Conservation (phyloP, 2,797 vertebrate genomes). For the Phoeniculus purpureus region DNA sequence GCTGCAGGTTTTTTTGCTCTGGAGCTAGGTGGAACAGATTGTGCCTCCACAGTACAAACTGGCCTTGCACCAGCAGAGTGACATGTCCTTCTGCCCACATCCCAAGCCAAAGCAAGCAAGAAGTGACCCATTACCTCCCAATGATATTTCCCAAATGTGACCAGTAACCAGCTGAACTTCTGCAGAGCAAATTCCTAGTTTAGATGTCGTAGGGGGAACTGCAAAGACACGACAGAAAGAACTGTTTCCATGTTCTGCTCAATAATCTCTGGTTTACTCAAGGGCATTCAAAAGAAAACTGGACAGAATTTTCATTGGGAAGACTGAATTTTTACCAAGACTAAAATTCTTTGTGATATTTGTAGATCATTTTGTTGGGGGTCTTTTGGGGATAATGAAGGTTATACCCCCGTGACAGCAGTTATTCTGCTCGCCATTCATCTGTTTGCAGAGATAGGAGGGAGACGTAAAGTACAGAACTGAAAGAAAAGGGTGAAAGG, state of each 20-base stretch:
- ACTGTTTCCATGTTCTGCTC: background rate
- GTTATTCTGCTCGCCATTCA: background rate
- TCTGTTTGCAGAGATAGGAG: rapidly evolving
- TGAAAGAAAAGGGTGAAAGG: background rate
- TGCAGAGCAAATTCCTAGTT: background rate
- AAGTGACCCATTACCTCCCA: background rate
- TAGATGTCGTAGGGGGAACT: background rate
- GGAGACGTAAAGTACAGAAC: background rate
- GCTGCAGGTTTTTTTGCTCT: rapidly evolving
- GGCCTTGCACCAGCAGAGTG: rapidly evolving
- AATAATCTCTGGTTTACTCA: background rate
- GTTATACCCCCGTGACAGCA: background rate
- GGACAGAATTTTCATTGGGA: background rate
- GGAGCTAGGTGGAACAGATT: background rate
- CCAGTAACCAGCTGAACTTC: background rate
- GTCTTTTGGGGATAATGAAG: background rate
- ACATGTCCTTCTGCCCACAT: background rate
- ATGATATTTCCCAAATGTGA: background rate
- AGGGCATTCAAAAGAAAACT: background rate
- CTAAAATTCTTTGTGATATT: background rate
- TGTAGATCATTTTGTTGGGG: background rate
- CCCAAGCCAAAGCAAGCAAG: background rate
- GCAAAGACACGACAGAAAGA: background rate
- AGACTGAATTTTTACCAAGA: background rate
- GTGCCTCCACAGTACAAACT: background rate